Conservation (phyloP, 1,140 invertebrate genomes). For the Magallana gigas region DNA sequence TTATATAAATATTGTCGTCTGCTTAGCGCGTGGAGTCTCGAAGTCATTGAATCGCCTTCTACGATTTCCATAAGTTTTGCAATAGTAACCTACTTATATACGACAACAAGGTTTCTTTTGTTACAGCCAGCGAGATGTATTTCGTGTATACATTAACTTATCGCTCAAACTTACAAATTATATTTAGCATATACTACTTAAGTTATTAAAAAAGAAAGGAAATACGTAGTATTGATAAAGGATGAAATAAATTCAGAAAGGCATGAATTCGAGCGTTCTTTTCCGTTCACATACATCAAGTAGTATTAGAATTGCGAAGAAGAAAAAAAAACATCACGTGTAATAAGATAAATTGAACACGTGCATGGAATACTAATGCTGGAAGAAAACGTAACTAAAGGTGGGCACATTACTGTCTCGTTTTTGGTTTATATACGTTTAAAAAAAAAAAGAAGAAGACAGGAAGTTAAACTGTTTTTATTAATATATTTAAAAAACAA, state of each 20-base stretch:
- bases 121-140: neutral
- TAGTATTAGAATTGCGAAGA: neutral
- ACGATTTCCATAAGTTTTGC: constrained; percentile 2
- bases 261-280: neutral
- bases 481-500: no score
- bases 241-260: neutral
- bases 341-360: neutral
- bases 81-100: neutral
- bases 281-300: neutral
- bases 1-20: neutral
- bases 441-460: no score
- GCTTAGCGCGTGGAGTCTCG: neutral
- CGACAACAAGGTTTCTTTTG: neutral
- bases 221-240: no score
- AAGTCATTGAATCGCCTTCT: neutral
- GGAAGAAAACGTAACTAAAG: no score
- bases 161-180: no score
- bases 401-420: no score
- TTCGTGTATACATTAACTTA: no score
- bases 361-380: neutral
- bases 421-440: no score
- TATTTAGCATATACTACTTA: no score
- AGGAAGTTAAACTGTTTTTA: no score
- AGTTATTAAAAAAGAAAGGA: no score
- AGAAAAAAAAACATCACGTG: neutral